These are phyloP conservation scores for Cactoblastis cactorum DNA, from an alignment of 2,888 invertebrate species.

Conservation along the genomic window DNA sequence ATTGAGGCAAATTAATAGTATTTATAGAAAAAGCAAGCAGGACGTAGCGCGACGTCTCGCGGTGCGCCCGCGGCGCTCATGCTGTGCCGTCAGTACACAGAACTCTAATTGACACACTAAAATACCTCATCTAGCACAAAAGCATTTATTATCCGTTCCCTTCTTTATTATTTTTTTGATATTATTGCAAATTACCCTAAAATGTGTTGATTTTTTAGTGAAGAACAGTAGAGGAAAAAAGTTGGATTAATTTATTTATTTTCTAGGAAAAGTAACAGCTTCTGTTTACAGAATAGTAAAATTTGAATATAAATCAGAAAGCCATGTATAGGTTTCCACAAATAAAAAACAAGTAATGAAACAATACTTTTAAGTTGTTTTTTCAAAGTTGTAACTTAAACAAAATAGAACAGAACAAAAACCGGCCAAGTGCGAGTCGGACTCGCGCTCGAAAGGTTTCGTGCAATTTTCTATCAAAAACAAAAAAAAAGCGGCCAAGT, in stretches of 20 bases:
- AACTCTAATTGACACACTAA: constrained; percentile 78
- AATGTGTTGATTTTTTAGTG: background rate
- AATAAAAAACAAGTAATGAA: no score
- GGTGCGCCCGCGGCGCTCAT: constrained; percentile 46
- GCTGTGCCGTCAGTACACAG: constrained; percentile 69
- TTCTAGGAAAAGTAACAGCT: no score
- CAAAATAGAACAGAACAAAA: no score
- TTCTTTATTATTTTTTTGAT: constrained; percentile 7
- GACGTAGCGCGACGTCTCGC: constrained; percentile 36
- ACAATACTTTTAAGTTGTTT: no score
- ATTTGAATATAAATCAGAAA: no score
- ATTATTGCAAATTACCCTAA: constrained; percentile 4
- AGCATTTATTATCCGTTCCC: constrained; percentile 35
- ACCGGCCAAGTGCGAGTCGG: no score
- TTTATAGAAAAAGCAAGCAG: constrained; percentile 53
- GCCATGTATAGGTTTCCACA: no score
- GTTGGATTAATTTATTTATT: no score
- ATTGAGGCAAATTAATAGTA: constrained; percentile 49
- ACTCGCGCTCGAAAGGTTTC: no score
- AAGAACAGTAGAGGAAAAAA: no score
- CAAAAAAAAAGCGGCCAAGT: background rate
- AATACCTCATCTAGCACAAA: constrained; percentile 58
- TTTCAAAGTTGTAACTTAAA: no score
- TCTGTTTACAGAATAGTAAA: no score
- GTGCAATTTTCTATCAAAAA: background rate